These are phyloP conservation scores for Bombus pyrosoma DNA, from an alignment of 1,140 invertebrate genomes.

Conservation along the genomic window DNA sequence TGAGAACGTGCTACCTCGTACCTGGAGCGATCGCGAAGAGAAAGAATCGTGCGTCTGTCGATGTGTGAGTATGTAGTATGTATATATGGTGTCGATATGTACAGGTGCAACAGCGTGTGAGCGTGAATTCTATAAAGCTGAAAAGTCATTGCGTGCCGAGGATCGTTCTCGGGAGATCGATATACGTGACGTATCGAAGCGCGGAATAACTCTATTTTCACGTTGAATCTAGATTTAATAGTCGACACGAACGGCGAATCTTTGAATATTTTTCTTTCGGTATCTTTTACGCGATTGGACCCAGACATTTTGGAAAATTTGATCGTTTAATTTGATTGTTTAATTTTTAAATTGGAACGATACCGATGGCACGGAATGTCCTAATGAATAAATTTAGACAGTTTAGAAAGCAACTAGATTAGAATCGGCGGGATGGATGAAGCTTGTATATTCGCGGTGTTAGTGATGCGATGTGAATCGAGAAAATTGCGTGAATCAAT, in stretches of 20 bases:
- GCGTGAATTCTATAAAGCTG: conserved; percentile 48
- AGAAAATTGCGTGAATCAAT: conserved; percentile 33
- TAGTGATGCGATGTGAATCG: conserved; percentile 49
- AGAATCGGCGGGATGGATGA: conserved; percentile 19
- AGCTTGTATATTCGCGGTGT: conserved; percentile 38
- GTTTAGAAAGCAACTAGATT: no score
- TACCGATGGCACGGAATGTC: not conserved
- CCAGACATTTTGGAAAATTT: no score
- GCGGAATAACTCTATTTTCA: not conserved
- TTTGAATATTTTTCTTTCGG: not conserved
- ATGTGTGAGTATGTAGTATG: not conserved
- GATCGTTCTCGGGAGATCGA: conserved; percentile 25
- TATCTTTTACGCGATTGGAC: not conserved
- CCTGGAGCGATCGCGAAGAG: conserved; percentile 55
- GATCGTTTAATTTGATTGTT: no score
- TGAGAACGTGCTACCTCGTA: conserved; percentile 63
- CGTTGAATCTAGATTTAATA: not conserved
- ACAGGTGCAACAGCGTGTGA: not conserved
- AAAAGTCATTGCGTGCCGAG: conserved; percentile 58
- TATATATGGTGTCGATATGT: not conserved
- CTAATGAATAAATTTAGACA: no score
- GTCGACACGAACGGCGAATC: not conserved
- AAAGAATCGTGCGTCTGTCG: not conserved
- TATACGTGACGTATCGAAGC: not conserved
- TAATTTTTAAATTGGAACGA: no score